These are phyloP conservation scores for Batillaria attramentaria DNA, from an alignment of 1,140 invertebrate genomes.

Conservation along the genomic window DNA sequence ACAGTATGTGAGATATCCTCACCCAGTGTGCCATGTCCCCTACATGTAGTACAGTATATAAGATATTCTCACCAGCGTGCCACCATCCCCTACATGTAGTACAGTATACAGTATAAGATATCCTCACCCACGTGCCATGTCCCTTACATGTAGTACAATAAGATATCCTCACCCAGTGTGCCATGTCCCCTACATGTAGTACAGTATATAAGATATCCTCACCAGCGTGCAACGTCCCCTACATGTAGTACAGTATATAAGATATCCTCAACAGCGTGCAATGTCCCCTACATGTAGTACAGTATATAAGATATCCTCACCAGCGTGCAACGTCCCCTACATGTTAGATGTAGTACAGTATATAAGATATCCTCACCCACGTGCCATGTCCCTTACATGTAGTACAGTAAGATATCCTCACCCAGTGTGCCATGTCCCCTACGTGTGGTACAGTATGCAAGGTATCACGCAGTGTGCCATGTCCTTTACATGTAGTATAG, in stretches of 20 bases:
- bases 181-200: conserved; percentile 52
- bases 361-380: too few relatives aligned
- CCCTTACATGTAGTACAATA: too few relatives aligned
- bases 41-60: background rate
- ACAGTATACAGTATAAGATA: too few relatives aligned
- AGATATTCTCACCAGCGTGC: too few relatives aligned
- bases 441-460: too few relatives aligned
- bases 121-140: too few relatives aligned
- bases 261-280: background rate
- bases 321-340: too few relatives aligned
- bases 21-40: background rate
- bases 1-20: background rate
- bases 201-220: background rate
- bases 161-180: conserved; percentile 49
- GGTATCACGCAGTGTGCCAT: background rate
- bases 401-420: too few relatives aligned
- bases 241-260: background rate
- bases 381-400: too few relatives aligned
- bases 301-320: background rate
- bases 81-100: too few relatives aligned
- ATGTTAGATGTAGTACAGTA: too few relatives aligned
- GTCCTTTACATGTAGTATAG: background rate
- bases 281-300: background rate
- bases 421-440: conserved; percentile 49
- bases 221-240: conserved; percentile 30